Conservation (phyloP, 1,140 invertebrate species). For the Pentalonia nigronervosa region DNA sequence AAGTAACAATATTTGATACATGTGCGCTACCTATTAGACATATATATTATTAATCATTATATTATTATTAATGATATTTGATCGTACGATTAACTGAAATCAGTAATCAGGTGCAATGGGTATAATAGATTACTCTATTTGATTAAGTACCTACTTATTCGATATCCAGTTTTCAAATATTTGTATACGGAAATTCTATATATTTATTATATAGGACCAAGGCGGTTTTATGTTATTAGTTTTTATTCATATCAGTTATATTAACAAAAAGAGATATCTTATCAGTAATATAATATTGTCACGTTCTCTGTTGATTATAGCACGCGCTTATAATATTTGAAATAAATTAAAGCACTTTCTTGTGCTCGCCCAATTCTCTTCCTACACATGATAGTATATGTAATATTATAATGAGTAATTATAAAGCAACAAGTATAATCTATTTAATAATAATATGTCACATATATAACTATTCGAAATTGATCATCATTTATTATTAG, state of each 20-base stretch:
- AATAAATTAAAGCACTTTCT: conserved; percentile 12
- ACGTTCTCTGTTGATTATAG: background rate
- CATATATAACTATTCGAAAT: background rate
- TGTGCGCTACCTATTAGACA: background rate
- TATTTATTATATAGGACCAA: background rate
- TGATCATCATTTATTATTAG: conserved; percentile 17
- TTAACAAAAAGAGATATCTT: background rate
- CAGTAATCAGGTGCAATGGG: background rate
- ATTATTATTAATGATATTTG: background rate
- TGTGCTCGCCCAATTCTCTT: background rate
- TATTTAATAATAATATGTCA: background rate
- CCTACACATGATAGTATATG: background rate
- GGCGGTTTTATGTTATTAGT: background rate
- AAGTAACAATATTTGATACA: background rate
- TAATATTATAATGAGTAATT: background rate
- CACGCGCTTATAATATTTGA: background rate
- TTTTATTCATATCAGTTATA: background rate
- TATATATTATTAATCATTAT: too few relatives aligned
- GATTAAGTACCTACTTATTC: background rate
- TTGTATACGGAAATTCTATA: background rate
- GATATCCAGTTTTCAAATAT: background rate
- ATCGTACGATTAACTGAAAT: conserved; percentile 1
- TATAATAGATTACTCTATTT: background rate
- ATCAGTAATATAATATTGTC: conserved; percentile 29
- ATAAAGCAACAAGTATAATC: background rate